Conservation (phyloP, 2,888 invertebrate genomes). For the Aleiodes alternator region DNA sequence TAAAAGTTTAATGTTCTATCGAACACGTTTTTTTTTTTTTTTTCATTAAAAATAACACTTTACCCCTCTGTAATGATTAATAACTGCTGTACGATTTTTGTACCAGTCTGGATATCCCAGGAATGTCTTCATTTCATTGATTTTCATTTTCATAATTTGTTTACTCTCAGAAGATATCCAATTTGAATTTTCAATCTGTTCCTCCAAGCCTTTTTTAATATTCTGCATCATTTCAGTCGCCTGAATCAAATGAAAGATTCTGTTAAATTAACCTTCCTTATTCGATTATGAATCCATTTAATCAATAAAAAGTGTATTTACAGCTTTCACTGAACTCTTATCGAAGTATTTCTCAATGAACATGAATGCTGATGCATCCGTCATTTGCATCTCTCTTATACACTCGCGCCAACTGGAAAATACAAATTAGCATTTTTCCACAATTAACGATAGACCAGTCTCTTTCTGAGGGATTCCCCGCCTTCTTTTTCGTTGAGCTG, state of each 20-base stretch:
- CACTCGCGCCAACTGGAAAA: slow-evolving; percentile 47
- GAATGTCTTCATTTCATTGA: slow-evolving; percentile 73
- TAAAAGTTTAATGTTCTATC: no score
- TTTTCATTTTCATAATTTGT: neutral
- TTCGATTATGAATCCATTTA: no score
- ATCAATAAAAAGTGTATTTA: slow-evolving; percentile 7
- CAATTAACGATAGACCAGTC: neutral
- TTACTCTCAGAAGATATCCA: neutral
- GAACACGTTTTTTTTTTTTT: no score
- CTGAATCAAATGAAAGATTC: slow-evolving; percentile 44
- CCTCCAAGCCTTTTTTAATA: slow-evolving; percentile 76
- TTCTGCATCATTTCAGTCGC: slow-evolving; percentile 77
- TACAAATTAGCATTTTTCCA: neutral
- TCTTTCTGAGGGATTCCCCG: no score
- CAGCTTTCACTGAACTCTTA: slow-evolving; percentile 37
- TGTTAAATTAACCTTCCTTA: neutral
- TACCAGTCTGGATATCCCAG: slow-evolving; percentile 80
- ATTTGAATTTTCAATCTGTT: slow-evolving; percentile 72
- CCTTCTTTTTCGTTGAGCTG: no score
- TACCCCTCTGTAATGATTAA: slow-evolving; percentile 77
- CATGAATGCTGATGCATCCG: slow-evolving; percentile 38
- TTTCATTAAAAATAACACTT: no score
- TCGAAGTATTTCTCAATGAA: slow-evolving; percentile 47
- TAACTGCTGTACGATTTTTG: slow-evolving; percentile 75
- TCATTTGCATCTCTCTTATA: slow-evolving; percentile 45